Conservation (phyloP, 2,888 invertebrate species). For the Ochropacha duplaris region DNA sequence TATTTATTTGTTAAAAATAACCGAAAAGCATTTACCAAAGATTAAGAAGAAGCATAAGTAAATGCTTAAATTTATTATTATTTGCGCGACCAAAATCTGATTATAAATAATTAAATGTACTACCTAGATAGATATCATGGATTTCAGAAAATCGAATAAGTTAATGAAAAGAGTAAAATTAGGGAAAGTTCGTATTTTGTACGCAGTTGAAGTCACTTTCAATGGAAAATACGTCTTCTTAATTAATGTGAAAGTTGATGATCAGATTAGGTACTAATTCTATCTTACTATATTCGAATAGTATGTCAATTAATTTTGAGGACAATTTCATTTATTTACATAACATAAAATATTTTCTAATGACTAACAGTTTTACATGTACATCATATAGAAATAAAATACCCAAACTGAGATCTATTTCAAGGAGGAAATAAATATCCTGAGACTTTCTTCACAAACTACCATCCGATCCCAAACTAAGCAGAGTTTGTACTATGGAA, state of each 20-base stretch:
- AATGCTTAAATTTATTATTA: too few species aligned
- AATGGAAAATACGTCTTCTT: background rate
- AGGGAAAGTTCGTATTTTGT: background rate
- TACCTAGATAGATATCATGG: too few species aligned
- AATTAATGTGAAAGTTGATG: background rate
- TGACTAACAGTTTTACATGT: too few species aligned
- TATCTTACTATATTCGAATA: background rate
- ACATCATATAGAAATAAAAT: too few species aligned
- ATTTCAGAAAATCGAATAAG: background rate
- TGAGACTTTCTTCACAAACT: too few species aligned
- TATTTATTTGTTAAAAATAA: too few species aligned
- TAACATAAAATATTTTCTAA: background rate
- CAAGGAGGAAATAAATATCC: too few species aligned
- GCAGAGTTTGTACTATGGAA: too few species aligned
- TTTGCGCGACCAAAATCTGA: background rate
- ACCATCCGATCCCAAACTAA: too few species aligned
- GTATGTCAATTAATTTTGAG: background rate
- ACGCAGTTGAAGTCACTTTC: background rate
- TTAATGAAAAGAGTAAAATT: background rate
- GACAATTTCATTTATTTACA: background rate
- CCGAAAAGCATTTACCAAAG: too few species aligned
- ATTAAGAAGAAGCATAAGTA: too few species aligned
- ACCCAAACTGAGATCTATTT: too few species aligned
- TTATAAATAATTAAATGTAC: background rate
- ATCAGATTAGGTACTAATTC: background rate